Evolutionary conservation across 1,140 invertebrate species (phyloP), one percentile per base, ranked within the genome.

Genomic region (Papilio xuthus): DNA sequence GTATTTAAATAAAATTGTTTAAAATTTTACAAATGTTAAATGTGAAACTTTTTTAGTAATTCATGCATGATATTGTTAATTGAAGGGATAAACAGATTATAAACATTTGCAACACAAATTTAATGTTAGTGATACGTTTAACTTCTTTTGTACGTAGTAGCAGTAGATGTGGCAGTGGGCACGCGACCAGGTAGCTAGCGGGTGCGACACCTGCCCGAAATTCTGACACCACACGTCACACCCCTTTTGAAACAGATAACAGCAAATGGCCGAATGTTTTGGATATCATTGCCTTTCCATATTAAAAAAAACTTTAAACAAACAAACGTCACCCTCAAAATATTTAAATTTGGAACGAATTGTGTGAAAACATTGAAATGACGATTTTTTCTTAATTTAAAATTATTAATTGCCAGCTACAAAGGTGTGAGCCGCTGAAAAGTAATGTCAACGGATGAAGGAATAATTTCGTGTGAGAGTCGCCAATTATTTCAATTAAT

Each of bases 401-500:
- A 73, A 50, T 71, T 44, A 56, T 72, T 67, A 73, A 80, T 78
- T 70, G 72, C 53, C 72, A 42, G 72, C 44, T 50, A 73, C 70
- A 67, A 73, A 67, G 79, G 56, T 53, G 78, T 67, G 80, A 83
- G 41, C 37, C 78, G 84, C 71, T 80, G 79, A 82, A 81, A 78
- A 77, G 83, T 88, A 89, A 89, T 89, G 88, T 91, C 90, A 88
- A 81, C 89, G 85, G 84, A 82, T 79, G 88, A 92, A 90, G 89
- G 90, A 90, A 84, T 85, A 88, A 89, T 67, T 67, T 86, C 50
- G n/a, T 80, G 18, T 81, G 67, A 86, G 81, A 84, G 79, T 85
- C 88, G 88, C 91, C 90, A 92, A 93, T 92, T 93, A 92, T 90
- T 89, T 90, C 90, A 91, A 90, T 92, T 93, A 92, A 93, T 92